Conservation (phyloP, 2,888 invertebrate species). For the Nowickia ferox region DNA sequence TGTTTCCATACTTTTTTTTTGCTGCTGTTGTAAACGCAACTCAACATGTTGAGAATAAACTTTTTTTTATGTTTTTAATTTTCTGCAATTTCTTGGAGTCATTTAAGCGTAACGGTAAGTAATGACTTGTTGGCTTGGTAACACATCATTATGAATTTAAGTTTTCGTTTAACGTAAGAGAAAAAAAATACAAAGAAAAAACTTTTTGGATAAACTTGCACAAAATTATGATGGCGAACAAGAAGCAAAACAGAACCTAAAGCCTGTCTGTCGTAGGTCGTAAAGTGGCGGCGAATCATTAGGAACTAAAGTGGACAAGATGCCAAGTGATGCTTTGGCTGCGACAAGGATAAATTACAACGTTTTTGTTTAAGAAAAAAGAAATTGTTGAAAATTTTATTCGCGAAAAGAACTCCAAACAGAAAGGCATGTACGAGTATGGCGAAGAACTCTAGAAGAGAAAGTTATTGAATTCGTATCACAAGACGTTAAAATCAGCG, state of each 20-base stretch:
- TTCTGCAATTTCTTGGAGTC: constrained; percentile 52
- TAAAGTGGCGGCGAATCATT: constrained; percentile 26
- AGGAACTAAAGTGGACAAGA: constrained; percentile 35
- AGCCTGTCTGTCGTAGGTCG: constrained; percentile 18
- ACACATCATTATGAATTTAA: constrained; percentile 66
- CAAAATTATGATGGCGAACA: constrained; percentile 23
- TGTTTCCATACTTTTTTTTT: constrained; percentile 13
- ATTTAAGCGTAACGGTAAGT: constrained; percentile 67
- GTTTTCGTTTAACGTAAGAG: constrained; percentile 41
- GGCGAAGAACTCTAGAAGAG: not conserved
- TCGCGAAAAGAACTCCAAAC: not conserved
- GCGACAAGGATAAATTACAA: constrained; percentile 18
- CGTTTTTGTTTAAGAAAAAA: not conserved
- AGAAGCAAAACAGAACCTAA: not conserved
- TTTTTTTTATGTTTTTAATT: constrained; percentile 4
- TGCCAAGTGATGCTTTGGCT: not conserved
- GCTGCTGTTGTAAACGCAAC: constrained; percentile 38
- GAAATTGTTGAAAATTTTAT: not conserved
- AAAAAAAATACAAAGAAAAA: constrained; percentile 1
- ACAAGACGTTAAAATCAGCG: not conserved
- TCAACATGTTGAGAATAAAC: constrained; percentile 56
- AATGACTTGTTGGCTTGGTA: constrained; percentile 67
- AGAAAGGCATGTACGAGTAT: not conserved
- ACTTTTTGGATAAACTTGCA: constrained; percentile 28
- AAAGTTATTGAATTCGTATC: not conserved